Evolutionary conservation across 2,113 vertebrate genomes (phyloP).

Genomic region (Alligator sinensis): DNA sequence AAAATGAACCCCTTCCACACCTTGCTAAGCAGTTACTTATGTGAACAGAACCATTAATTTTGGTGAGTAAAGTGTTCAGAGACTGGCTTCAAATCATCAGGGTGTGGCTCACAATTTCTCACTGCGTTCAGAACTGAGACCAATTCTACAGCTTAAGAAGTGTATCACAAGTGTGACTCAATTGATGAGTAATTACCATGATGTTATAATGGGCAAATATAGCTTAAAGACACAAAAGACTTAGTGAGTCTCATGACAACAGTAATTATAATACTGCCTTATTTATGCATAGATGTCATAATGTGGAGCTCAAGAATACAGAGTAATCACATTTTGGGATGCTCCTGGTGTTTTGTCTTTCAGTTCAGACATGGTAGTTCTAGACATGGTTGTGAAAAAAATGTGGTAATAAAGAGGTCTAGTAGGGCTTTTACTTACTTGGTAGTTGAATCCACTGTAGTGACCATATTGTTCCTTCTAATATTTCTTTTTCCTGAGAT

Average conservation of each 20-base stretch:
- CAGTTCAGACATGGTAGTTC: constrained; percentile 30
- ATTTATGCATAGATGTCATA: background rate
- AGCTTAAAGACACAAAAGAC: background rate
- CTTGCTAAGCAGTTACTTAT: background rate
- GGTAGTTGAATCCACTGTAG: background rate
- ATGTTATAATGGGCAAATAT: accelerated
- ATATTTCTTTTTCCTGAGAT: constrained; percentile 45
- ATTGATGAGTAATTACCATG: background rate
- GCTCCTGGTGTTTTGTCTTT: constrained; percentile 43
- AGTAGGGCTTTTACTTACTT: constrained; percentile 66
- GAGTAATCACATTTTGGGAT: background rate
- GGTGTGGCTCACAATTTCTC: background rate
- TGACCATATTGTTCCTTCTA: constrained; percentile 13
- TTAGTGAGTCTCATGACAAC: background rate
- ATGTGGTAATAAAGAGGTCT: constrained; percentile 59
- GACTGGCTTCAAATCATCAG: background rate
- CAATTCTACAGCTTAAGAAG: accelerated
- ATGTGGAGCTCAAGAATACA: background rate
- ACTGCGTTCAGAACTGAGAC: background rate
- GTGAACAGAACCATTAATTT: background rate
- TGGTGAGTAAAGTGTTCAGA: accelerated
- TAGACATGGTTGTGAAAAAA: constrained; percentile 38
- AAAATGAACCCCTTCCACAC: background rate
- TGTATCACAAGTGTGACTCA: accelerated
- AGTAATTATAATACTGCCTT: background rate